Evolutionary conservation across 2,888 invertebrate species (phyloP), one percentile per base, ranked within the genome.

Genomic region (Thymelicus acteon): DNA sequence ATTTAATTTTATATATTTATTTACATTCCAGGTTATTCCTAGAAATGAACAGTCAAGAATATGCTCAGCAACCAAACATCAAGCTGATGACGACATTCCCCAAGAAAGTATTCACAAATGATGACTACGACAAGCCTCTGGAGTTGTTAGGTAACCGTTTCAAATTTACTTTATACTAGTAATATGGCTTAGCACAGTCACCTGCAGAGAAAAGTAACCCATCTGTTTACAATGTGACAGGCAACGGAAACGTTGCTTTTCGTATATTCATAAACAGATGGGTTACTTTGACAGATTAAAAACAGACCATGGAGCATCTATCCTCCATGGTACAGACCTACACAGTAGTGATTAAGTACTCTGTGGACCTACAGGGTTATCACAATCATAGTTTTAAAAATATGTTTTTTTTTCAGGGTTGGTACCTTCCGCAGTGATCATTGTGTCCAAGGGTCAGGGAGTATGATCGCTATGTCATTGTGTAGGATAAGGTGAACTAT

Each of bases 51-150:
- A 91, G 93, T 5, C 80, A 85, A 39, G 91, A 92, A 72, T 92
- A 83, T 57, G 95, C 97, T 66, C 95, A 96, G 57, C 96, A 97
- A 80, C 95, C 95, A 10, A 91, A 93, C 60, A 98, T 99, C 89
- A 96, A 96, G 68, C 91, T 99, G 77, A 98, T 99, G 97, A 98
- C 98, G 3, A 96, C 95, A 81, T 99, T 98, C 91, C 99, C 99
- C 7, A 96, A 96, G 82, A 98, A 97, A 90, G 95, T 98, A 66
- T 99, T 98, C 85, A 94, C 95, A 0, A 95, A 94, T 12, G 98
- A 98, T 4, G 99, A 99, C 85, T 98, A 97, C 89, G 97, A 97
- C 72, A 97, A 96, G 83, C 98, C 99, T 0, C 91, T 99, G 77
- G 96, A 96, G 77, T 94, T 95, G 75, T 94, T 99, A 90, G 98